A percentile compares a stretch with the other conserved stretches of the same genome.
Evolutionary conservation across 2,797 vertebrate species (phyloP).

Genomic region (Aratinga solstitialis): DNA sequence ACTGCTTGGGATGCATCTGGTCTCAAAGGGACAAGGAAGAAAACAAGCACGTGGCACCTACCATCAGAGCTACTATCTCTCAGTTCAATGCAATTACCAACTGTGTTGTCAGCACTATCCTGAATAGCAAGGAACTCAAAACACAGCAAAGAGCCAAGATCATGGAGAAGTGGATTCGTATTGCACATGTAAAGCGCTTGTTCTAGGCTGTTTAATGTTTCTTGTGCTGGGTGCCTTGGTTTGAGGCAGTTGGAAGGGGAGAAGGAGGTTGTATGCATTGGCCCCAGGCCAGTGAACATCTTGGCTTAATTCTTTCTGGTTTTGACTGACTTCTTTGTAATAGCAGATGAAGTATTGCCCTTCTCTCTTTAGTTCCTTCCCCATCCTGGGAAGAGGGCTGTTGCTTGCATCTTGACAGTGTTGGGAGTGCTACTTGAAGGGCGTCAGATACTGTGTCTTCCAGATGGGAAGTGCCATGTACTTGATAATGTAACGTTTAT

Average conservation of each 20-base stretch:
- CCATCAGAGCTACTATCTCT: slow-evolving; percentile 91
- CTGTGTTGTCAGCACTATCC: slow-evolving; percentile 89
- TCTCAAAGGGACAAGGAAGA: slow-evolving; percentile 92
- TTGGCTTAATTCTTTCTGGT: neutral
- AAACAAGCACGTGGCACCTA: slow-evolving; percentile 88
- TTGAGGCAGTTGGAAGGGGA: neutral
- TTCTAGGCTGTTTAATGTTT: neutral
- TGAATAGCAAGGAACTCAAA: slow-evolving; percentile 83
- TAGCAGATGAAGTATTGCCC: neutral
- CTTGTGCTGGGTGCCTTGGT: neutral
- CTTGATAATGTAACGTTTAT: neutral
- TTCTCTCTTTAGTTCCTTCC: neutral
- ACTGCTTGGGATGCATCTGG: slow-evolving; percentile 95
- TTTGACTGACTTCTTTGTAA: neutral
- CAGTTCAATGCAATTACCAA: slow-evolving; percentile 76
- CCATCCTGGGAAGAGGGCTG: neutral
- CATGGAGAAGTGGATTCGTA: slow-evolving; percentile 94
- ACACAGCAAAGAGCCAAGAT: slow-evolving; percentile 88
- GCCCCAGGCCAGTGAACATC: neutral
- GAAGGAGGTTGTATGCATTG: neutral
- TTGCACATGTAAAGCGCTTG: slow-evolving; percentile 84
- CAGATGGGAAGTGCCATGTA: neutral
- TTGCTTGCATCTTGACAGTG: neutral
- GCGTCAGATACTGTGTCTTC: neutral
- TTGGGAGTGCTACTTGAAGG: neutral